Conservation (phyloP, 2,113 vertebrate genomes). For the Elephas maximus region DNA sequence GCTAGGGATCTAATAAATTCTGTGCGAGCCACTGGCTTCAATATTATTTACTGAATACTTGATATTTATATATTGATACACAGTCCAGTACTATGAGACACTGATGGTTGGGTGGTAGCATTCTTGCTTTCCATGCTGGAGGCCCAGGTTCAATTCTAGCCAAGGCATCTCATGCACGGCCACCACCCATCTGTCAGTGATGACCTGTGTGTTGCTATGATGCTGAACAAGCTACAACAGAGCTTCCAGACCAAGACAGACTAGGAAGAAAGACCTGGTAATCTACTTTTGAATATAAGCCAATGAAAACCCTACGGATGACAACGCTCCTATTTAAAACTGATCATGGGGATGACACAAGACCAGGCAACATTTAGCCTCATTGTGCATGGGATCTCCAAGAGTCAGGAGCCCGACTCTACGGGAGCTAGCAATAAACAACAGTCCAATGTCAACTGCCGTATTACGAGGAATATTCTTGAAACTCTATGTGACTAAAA, state of each 20-base stretch:
- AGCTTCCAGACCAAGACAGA: background rate
- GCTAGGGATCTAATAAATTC: background rate
- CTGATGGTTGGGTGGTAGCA: background rate
- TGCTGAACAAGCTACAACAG: background rate
- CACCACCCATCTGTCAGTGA: background rate
- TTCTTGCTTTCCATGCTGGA: background rate
- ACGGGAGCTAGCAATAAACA: background rate
- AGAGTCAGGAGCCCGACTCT: background rate
- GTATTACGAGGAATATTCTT: background rate
- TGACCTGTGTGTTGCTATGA: background rate
- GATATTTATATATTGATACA: background rate
- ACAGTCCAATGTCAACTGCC: background rate
- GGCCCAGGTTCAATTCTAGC: background rate
- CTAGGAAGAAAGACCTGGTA: background rate
- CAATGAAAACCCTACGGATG: background rate
- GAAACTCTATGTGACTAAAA: background rate
- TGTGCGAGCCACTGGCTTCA: background rate
- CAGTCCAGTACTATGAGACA: background rate
- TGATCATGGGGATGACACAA: background rate
- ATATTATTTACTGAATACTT: conserved; percentile 29
- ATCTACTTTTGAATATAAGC: background rate
- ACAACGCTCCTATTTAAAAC: background rate
- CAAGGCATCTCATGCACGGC: background rate
- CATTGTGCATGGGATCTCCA: background rate
- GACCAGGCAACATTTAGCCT: background rate